A percentile compares a stretch with the other conserved stretches of the same genome.
phyloP scores from a whole-genome alignment of 2,888 invertebrate species.

The Microplitis deprimator region DNA sequence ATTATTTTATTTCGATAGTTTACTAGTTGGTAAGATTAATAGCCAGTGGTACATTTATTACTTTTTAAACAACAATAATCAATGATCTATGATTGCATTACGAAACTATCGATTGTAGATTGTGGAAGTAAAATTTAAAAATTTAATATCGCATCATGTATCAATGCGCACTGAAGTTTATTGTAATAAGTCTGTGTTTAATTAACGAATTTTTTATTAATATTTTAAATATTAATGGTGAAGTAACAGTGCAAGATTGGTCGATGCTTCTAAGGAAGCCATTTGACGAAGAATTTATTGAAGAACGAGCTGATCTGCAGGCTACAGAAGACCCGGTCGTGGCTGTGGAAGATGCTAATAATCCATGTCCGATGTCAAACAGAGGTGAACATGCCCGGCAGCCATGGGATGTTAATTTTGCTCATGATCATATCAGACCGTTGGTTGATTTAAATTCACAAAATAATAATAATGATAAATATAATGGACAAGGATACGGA shows the following conservation, averaged over 20 bases:
- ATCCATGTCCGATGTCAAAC: constrained; percentile 18
- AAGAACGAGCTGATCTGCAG: not conserved
- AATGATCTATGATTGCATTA: not conserved
- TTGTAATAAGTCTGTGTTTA: not conserved
- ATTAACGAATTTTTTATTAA: not conserved
- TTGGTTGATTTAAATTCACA: not conserved
- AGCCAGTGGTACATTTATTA: not conserved
- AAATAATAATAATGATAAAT: not conserved
- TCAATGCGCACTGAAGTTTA: not conserved
- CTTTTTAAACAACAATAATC: not conserved
- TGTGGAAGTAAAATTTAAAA: not conserved
- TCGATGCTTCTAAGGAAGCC: not conserved
- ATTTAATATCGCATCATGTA: constrained; percentile 1
- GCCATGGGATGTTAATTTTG: constrained; percentile 16
- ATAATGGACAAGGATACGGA: not conserved
- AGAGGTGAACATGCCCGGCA: constrained; percentile 24
- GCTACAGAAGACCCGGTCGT: not conserved
- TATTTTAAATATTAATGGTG: not conserved
- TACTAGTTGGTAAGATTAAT: constrained; percentile 1
- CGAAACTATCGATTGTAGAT: not conserved
- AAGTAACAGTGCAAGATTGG: not conserved
- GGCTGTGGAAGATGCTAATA: constrained; percentile 1
- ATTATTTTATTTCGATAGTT: constrained; percentile 6
- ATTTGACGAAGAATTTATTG: not conserved
- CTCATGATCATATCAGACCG: not conserved